phyloP scores from a whole-genome alignment of 30 jellyfish, hydroid and myxozoan genomes.

The Nemopilema nomurai region DNA sequence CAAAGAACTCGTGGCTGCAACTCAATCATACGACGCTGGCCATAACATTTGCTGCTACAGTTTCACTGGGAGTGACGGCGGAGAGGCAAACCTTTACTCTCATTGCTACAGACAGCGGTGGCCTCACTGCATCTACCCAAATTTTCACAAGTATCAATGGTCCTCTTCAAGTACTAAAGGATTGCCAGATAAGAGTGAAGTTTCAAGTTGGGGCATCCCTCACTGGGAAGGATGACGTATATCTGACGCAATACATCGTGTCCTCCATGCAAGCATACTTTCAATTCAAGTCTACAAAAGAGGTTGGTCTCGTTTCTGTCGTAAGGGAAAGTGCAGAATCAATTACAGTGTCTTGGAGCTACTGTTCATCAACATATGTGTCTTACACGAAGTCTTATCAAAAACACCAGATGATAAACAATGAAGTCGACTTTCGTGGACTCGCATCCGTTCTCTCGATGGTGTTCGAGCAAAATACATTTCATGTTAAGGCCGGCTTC shows the following conservation, averaged over 20 bases:
- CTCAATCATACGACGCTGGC: conserved; percentile 36
- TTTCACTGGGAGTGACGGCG: conserved; percentile 10
- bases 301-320: conserved; percentile 54
- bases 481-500: conserved; percentile 39
- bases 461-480: conserved; percentile 61
- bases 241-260: conserved; percentile 18
- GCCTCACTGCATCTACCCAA: conserved; percentile 17
- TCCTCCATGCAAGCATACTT: conserved; percentile 35
- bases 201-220: conserved; percentile 30
- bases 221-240: conserved; percentile 27
- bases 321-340: conserved; percentile 26
- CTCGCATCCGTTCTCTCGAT: conserved; percentile 57
- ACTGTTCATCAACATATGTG: conserved; percentile 57
- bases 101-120: conserved; percentile 53
- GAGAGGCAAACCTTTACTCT: conserved; percentile 21
- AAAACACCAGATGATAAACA: not conserved
- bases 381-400: conserved; percentile 18
- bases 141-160: conserved; percentile 30
- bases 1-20: conserved; percentile 40
- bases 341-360: conserved; percentile 73
- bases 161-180: conserved; percentile 29
- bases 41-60: conserved; percentile 44
- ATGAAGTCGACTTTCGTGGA: conserved; percentile 49
- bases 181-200: conserved; percentile 32
- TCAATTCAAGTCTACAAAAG: conserved; percentile 37